A percentile compares a stretch with the other conserved stretches of the same genome.
phyloP scores from a whole-genome alignment of 2,888 invertebrate species.

The Gasteruption jaculator region DNA sequence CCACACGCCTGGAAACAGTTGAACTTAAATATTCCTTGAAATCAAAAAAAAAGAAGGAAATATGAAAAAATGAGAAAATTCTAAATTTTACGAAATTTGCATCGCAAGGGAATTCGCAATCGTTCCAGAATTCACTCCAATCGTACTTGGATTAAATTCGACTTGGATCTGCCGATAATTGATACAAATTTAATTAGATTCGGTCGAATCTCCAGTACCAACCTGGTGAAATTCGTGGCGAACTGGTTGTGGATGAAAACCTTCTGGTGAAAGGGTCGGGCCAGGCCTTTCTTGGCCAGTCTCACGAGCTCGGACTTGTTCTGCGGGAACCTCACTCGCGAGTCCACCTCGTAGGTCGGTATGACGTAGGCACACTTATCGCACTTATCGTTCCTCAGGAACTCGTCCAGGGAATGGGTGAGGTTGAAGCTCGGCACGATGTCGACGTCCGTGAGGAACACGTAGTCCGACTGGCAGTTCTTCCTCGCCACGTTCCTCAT shows the following conservation, averaged over 20 bases:
- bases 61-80: too few relatives aligned
- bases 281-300: slow-evolving; percentile 72
- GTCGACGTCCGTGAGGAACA: slow-evolving; percentile 84
- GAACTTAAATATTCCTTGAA: too few relatives aligned
- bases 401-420: slow-evolving; percentile 66
- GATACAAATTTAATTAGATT: too few relatives aligned
- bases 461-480: slow-evolving; percentile 75
- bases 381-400: slow-evolving; percentile 59
- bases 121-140: too few relatives aligned
- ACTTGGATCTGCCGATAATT: too few relatives aligned
- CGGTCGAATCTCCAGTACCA: too few relatives aligned
- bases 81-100: too few relatives aligned
- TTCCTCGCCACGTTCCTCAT: slow-evolving; percentile 81
- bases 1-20: too few relatives aligned
- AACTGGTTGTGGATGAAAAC: slow-evolving; percentile 90
- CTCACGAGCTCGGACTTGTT: slow-evolving; percentile 75
- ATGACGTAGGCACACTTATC: slow-evolving; percentile 80
- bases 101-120: too few relatives aligned
- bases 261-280: slow-evolving; percentile 85
- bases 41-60: too few relatives aligned
- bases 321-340: slow-evolving; percentile 72
- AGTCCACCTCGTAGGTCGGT: slow-evolving; percentile 84
- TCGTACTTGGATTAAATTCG: too few relatives aligned
- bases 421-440: slow-evolving; percentile 77
- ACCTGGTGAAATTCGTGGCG: slow-evolving; percentile 87